Base-by-base conservation (phyloP, 1,140 invertebrate species). In the Drosophila tristis region DNA sequence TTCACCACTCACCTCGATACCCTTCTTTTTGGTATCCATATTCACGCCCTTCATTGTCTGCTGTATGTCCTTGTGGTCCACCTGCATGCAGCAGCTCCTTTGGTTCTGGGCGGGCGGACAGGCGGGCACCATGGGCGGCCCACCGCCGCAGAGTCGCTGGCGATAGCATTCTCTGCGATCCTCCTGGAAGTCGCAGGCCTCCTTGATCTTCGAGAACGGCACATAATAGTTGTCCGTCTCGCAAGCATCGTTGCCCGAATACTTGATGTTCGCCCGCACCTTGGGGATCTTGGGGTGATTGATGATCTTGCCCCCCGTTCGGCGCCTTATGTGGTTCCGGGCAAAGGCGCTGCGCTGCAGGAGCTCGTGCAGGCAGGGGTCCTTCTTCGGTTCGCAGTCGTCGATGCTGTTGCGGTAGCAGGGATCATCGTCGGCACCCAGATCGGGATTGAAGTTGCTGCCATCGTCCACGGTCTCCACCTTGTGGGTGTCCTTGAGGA, bases 251-350 rank as follows among this genome's bases (percentile, higher is more conserved):
- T 91, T 91, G 4, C 85, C 91, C 0, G 90, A 78, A 43, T 92
- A 92, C 45, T 91, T 91, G 29, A 92, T 90, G 26, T 92, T 92
- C 8, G 91, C 91, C 4, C 91, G 74, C 23, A 92, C 73, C 44
- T 91, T 90, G 2, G 91, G 91, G 29, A 92, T 81, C 6, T 74
- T 74, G 4, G 91, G 91, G 31, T 91, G 79, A 55, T 92, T 92
- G 9, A 90, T 42, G 15, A 92, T 91, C 39, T 57, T 54, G 6
- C 91, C 91, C 2, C 82, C 87, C 2, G 85, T 91, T 20, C 87
- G 81, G 5, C 89, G 77, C 26, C 81, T 81, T 0, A 92, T 78
- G 26, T 91, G 85, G 47, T 87, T 91, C 13, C 80, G 51, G 13
- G 90, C 89, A 31, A 91, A 91, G 16, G 62, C 39, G 48, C 81